These are phyloP conservation scores for Petrocephalus schoutedeni DNA, from an alignment of 2,797 vertebrate species.

Conservation along the genomic window DNA sequence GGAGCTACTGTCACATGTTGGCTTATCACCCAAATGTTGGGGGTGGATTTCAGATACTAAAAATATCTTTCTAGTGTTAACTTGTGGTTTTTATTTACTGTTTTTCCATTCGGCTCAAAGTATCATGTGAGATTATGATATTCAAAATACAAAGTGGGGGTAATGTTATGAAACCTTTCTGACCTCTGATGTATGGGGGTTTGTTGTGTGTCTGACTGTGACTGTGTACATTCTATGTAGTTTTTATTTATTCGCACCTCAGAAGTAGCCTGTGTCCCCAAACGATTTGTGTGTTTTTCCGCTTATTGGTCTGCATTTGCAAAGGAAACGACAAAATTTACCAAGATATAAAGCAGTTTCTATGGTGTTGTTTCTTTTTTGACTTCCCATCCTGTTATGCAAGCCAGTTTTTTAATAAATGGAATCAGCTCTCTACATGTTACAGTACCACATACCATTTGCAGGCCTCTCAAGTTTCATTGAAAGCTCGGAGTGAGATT, in stretches of 20 bases:
- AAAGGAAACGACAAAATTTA: background rate
- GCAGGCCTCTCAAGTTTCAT: too few species aligned
- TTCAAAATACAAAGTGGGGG: background rate
- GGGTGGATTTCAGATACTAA: background rate
- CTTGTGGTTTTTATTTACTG: background rate
- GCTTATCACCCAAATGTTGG: background rate
- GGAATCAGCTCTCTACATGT: background rate
- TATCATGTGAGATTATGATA: background rate
- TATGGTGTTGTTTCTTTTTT: background rate
- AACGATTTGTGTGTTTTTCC: background rate
- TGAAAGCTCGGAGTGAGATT: too few species aligned
- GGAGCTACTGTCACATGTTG: background rate
- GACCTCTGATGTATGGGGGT: background rate
- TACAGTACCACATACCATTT: too few species aligned
- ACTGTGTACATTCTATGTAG: background rate
- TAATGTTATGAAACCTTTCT: background rate
- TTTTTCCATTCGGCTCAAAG: background rate
- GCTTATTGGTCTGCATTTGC: background rate
- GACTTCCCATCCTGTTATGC: background rate
- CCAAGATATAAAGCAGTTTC: background rate
- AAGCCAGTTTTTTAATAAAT: background rate
- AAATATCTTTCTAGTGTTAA: background rate
- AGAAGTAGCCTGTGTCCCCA: background rate
- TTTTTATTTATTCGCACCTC: background rate
- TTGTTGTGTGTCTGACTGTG: background rate